Base-by-base conservation (phyloP, 2,797 vertebrate species). In the Brachyrhaphis roseni region DNA sequence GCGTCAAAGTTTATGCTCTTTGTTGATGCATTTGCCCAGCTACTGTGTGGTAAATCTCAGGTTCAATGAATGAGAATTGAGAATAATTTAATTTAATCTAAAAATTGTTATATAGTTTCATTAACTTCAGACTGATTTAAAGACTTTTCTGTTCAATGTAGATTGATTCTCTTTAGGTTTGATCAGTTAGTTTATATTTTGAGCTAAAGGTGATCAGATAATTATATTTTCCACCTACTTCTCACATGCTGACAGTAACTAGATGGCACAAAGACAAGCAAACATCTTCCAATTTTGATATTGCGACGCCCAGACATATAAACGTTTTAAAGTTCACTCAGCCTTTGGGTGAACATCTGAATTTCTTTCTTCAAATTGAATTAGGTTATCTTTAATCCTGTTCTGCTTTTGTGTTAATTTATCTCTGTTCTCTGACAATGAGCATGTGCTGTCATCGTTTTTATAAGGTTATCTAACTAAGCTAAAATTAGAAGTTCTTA, bases 261-360 rank as follows among this genome's bases (percentile, higher is more conserved):
- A 12, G 34, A 41, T 23, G 64, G 8, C 59, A 55, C 16, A 31
- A 2, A 64, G 16, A 64, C 31, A 64, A 34, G 13, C 16, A 20
- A 36, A 36, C 20, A 20, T 64, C 34, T 20, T 20, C 28, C 34
- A 18, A 20, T 20, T 36, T 20, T 64, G 62, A 64, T 64, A 88
- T 82, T 90, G 86, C 88, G 81, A 88, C 76, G 53, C 70, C 77
- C 51, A 31, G 16, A 47, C 7, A 36, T 39, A 23, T 15, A 66
- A 36, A 66, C 8, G 3, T 77, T 41, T 62, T 80, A 0, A 1
- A 55, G 39, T 47, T 51, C 28, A 28, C 8, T 20, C 64, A 59
- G 23, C 31, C 31, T 46, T 49, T 45, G 71, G 82, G 57, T 83
- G 74, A 84, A 81, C 45, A 6, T 49, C 45, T 23, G 8, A 16